Percentiles rank a stretch among this genome's conserved stretches.
phyloP scores from a whole-genome alignment of 2,888 invertebrate genomes.

The Lepidonotus clava region DNA sequence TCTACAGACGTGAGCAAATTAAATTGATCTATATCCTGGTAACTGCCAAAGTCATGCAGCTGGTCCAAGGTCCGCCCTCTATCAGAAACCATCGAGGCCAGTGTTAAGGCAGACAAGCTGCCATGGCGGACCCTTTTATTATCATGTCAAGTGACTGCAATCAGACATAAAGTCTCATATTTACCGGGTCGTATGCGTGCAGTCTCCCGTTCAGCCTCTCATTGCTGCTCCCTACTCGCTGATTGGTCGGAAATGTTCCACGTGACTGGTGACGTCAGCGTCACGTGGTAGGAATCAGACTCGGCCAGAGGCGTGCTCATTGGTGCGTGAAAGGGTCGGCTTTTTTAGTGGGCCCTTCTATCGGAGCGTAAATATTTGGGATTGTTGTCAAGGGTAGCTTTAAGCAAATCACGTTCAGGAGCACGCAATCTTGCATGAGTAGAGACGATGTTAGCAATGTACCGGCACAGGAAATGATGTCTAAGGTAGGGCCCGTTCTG shows the following conservation, averaged over 20 bases:
- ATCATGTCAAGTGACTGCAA: conserved; percentile 25
- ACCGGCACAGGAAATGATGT: no score
- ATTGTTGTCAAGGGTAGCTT: no score
- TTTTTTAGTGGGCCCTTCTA: neutral
- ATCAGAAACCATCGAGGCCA: no score
- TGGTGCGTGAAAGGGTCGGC: neutral
- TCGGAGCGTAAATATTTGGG: conserved; percentile 3
- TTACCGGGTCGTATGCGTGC: neutral
- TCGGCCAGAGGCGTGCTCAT: neutral
- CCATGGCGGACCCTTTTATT: neutral
- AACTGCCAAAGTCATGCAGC: no score
- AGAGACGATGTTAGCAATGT: no score
- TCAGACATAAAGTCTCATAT: neutral
- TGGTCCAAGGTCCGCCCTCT: no score
- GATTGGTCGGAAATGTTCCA: conserved; percentile 24
- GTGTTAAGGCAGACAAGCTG: no score
- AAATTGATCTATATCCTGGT: no score
- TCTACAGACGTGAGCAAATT: no score
- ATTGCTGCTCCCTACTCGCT: neutral
- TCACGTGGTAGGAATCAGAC: neutral
- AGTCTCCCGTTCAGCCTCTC: neutral
- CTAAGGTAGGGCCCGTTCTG: no score
- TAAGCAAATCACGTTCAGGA: no score
- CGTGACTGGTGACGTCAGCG: neutral
- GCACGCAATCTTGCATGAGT: no score